Evolutionary conservation across 2,797 vertebrate species (phyloP).

Genomic region (Anniella stebbinsi): DNA sequence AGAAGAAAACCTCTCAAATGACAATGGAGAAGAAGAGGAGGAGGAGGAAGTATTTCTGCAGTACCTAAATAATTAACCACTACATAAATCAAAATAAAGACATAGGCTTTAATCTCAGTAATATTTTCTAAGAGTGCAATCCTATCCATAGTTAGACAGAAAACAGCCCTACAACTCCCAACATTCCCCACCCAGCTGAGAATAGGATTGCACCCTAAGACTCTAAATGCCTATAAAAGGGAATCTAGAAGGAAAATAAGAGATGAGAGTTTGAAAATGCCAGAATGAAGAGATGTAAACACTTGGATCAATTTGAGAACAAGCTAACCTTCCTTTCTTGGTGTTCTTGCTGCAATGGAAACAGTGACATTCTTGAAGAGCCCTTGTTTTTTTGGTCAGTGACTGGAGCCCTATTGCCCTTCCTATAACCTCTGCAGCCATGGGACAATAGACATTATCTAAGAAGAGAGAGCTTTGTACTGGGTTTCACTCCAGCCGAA

Average conservation of each 20-base stretch:
- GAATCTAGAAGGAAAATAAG: not conserved
- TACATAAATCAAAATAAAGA: not conserved
- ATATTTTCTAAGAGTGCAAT: not conserved
- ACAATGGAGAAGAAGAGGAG: not conserved
- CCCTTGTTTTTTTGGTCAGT: not conserved
- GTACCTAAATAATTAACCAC: not conserved
- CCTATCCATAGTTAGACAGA: no score
- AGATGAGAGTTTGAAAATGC: not conserved
- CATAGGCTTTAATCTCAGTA: not conserved
- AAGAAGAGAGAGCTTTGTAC: constrained; percentile 2
- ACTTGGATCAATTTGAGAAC: not conserved
- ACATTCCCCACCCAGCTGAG: no score
- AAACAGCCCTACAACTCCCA: no score
- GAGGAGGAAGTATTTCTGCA: not conserved
- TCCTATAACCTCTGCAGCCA: not conserved
- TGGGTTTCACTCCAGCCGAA: not conserved
- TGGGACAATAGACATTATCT: not conserved
- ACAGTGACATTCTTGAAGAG: not conserved
- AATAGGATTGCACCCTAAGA: not conserved
- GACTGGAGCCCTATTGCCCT: not conserved
- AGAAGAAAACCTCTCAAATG: not conserved
- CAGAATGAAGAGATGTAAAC: not conserved
- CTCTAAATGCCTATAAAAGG: not conserved
- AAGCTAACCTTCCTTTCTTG: not conserved
- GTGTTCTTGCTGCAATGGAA: not conserved